A percentile compares a stretch with the other conserved stretches of the same genome.
phyloP scores from a whole-genome alignment of 2,113 vertebrate species.

The Oncorhynchus masou region DNA sequence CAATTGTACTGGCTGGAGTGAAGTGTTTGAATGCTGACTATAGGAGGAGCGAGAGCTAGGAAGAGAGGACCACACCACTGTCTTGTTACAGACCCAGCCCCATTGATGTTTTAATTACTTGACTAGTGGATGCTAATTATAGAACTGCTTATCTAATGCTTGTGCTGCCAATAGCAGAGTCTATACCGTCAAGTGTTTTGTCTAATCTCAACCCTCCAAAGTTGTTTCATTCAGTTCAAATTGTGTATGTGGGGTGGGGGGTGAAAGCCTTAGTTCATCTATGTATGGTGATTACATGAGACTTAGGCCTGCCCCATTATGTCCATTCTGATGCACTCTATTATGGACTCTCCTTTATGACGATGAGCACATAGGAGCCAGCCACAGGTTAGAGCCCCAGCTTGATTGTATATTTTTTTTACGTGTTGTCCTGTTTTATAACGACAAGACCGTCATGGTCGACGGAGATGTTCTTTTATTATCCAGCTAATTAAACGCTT shows the following conservation, averaged over 20 bases:
- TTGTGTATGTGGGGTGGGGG: background rate
- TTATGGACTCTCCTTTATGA: no score
- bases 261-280: background rate
- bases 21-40: background rate
- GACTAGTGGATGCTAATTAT: constrained; percentile 75
- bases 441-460: constrained; percentile 61
- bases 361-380: no score
- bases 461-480: constrained; percentile 73
- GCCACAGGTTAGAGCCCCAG: no score
- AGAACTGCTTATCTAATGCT: constrained; percentile 63
- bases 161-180: constrained; percentile 64
- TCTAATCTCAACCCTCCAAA: constrained; percentile 13
- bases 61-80: background rate
- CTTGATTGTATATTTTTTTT: background rate
- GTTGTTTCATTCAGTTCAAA: constrained; percentile 38
- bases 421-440: constrained; percentile 16
- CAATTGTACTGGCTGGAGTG: background rate
- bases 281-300: no score
- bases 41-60: background rate
- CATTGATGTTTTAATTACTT: constrained; percentile 76
- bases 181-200: constrained; percentile 32
- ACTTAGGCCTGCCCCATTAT: no score
- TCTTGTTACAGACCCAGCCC: constrained; percentile 1
- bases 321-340: no score
- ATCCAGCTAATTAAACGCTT: constrained; percentile 69